Base-by-base conservation (phyloP, 2,888 invertebrate species). In the Habroteleia sp. region DNA sequence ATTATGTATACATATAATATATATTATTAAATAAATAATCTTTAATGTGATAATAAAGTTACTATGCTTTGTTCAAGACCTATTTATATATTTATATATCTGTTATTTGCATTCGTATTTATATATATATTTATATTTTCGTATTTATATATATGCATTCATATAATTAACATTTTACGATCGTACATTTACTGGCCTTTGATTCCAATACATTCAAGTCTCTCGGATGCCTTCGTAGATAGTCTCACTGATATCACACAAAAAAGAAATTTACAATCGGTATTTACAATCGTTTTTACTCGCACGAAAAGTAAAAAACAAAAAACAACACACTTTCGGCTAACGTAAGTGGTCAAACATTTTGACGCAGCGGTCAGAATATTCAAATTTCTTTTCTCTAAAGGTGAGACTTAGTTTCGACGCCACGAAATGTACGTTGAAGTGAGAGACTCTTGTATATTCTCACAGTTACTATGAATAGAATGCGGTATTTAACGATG, bases 11-110 rank as follows among this genome's bases (percentile, higher is more conserved):
- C 56, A 62, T 74, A 80, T 79, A 78, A 74, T 77, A 79, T 81
- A 79, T 81, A 82, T 84, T 83, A 84, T 87, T 86, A 86, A 87
- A 88, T 87, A 88, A 87, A 87, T 87, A 87, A 87, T 87, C 86
- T 86, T 85, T 82, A 86, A 87, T 86, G 84, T 82, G 80, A 86
- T 87, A 86, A 87, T 87, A 88, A 87, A 86, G 83, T 84, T 77
- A 78, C 81, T 79, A 81, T 81, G 77, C 82, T 80, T 83, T 81
- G 72, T 75, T 73, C 72, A 74, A 42, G 65, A 74, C 80, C 77
- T 83, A 84, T 84, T 78, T 83, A 83, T 82, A 79, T 83, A 83
- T 84, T 81, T 83, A 82, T 84, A 82, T 78, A 73, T 66, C 31
- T 72, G 58, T 77, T 80, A 76, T 80, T 73, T 73, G 31, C 76